phyloP scores from a whole-genome alignment of 2,797 vertebrate species.

The Pteronotus mesoamericanus region DNA sequence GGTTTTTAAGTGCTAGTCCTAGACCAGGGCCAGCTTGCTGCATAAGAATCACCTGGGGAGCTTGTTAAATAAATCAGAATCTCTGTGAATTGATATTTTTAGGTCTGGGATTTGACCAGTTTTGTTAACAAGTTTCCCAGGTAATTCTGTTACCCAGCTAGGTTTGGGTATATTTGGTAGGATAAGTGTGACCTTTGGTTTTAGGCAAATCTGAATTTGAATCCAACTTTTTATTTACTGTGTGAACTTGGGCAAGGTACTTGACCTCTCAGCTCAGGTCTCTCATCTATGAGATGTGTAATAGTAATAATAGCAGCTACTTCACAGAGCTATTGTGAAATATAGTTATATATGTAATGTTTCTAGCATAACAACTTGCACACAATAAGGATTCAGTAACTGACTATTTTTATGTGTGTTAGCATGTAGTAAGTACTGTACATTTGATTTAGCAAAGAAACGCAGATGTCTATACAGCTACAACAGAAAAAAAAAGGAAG shows the following conservation, averaged over 20 bases:
- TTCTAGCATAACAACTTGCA: not conserved
- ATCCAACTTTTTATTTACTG: constrained; percentile 4
- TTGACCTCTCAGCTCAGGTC: constrained; percentile 31
- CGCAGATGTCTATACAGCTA: not conserved
- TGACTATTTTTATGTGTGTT: not conserved
- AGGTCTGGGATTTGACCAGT: constrained; percentile 35
- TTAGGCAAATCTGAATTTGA: constrained; percentile 28
- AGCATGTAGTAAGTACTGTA: not conserved
- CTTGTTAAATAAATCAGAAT: constrained; percentile 60
- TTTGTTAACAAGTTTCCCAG: constrained; percentile 59
- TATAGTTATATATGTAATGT: not conserved
- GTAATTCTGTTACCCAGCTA: constrained; percentile 11
- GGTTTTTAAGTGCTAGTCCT: constrained; percentile 34
- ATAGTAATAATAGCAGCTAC: not conserved
- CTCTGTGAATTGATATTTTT: constrained; percentile 62
- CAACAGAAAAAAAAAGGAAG: constrained; percentile 1
- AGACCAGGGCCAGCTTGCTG: not conserved
- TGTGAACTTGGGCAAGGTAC: constrained; percentile 16
- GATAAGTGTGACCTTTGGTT: constrained; percentile 13
- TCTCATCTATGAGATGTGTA: constrained; percentile 39
- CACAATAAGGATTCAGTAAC: not conserved
- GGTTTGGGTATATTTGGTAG: not conserved
- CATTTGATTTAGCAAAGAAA: constrained; percentile 42
- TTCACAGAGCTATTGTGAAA: not conserved
- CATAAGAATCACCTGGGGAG: constrained; percentile 10